Evolutionary conservation across 2,797 vertebrate genomes (phyloP).

Genomic region (Darevskia mixta): DNA sequence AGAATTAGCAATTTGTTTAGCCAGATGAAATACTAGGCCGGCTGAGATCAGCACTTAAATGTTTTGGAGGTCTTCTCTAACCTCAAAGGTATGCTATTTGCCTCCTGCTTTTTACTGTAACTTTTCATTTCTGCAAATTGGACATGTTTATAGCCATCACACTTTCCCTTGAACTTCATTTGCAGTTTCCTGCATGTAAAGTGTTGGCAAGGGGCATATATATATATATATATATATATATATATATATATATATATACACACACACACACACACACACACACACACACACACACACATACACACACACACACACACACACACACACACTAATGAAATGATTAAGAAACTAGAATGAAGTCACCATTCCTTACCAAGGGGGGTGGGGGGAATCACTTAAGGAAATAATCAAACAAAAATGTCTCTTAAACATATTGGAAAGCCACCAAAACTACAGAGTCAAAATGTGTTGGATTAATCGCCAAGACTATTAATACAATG

Average conservation of each 20-base stretch:
- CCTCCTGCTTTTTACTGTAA: slow-evolving; percentile 56
- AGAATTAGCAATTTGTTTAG: slow-evolving; percentile 3
- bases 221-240: too few relatives aligned
- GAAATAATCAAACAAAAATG: neutral
- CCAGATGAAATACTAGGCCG: slow-evolving; percentile 62
- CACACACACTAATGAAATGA: slow-evolving; percentile 49
- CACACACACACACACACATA: too few relatives aligned
- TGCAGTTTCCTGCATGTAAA: slow-evolving; percentile 51
- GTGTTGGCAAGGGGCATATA: slow-evolving; percentile 33
- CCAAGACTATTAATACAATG: neutral
- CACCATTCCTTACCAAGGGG: neutral
- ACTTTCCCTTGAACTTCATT: slow-evolving; percentile 64
- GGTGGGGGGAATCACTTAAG: neutral
- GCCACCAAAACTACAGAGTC: neutral
- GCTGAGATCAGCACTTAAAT: slow-evolving; percentile 43
- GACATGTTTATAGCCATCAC: slow-evolving; percentile 67
- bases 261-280: too few relatives aligned
- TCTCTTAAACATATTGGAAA: slow-evolving; percentile 1
- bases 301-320: too few relatives aligned
- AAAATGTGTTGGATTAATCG: neutral
- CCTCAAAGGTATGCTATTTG: slow-evolving; percentile 61
- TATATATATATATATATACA: too few relatives aligned
- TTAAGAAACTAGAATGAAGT: slow-evolving; percentile 53
- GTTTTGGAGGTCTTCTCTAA: slow-evolving; percentile 28
- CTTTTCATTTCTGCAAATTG: slow-evolving; percentile 33